Evolutionary conservation across 2,113 vertebrate species (phyloP).

Genomic region (Pagrus major): DNA sequence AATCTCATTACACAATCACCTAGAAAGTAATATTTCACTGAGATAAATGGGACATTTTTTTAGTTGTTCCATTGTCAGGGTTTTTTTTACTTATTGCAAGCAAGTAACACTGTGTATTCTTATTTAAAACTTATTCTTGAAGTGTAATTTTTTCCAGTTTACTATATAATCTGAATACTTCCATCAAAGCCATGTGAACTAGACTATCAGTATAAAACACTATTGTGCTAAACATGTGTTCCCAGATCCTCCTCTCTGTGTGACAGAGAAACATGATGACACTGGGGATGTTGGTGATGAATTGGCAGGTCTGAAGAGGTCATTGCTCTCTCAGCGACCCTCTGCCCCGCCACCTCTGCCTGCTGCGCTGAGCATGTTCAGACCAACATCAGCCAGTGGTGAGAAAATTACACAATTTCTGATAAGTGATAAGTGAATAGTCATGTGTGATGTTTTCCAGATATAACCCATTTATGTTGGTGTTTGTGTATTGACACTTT

Average conservation of each 20-base stretch:
- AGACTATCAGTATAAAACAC: neutral
- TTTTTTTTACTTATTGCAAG: too few species aligned
- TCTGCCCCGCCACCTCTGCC: constrained; percentile 41
- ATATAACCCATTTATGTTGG: neutral
- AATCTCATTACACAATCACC: too few species aligned
- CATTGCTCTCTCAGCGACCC: constrained; percentile 3
- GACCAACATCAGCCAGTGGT: constrained; percentile 45
- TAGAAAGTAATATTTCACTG: too few species aligned
- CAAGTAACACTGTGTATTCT: too few species aligned
- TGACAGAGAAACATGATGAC: constrained; percentile 13
- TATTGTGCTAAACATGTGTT: neutral
- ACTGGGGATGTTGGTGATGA: neutral
- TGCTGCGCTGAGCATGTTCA: neutral
- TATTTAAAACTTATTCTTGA: too few species aligned
- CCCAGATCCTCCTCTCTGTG: constrained; percentile 25
- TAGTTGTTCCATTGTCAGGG: too few species aligned
- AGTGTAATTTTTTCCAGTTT: too few species aligned
- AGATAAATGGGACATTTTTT: too few species aligned
- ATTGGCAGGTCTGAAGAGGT: constrained; percentile 22
- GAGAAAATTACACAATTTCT: neutral
- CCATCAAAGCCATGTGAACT: neutral
- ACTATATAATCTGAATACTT: too few species aligned
- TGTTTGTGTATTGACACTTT: neutral
- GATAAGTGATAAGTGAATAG: neutral
- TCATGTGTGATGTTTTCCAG: neutral